Evolutionary conservation across 2,797 vertebrate species (phyloP).

Genomic region (Microctenopoma stevenorrisi): DNA sequence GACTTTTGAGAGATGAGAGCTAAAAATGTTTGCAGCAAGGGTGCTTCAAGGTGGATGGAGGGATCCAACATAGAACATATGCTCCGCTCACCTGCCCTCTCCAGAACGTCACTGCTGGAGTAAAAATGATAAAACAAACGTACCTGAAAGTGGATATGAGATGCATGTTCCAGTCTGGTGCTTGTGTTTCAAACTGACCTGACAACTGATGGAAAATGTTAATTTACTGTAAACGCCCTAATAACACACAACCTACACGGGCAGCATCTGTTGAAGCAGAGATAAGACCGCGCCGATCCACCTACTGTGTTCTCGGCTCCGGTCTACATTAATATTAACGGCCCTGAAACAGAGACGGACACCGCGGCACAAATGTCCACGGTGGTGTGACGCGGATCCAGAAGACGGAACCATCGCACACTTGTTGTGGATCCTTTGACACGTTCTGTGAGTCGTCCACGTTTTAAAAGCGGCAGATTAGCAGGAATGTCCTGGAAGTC

Average conservation of each 20-base stretch:
- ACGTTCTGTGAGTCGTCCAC: no score
- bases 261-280: not conserved
- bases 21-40: constrained; percentile 42
- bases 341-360: no score
- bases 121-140: not conserved
- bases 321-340: not conserved
- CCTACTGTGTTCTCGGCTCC: not conserved
- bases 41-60: constrained; percentile 41
- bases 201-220: not conserved
- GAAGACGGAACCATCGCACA: no score
- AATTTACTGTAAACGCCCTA: no score
- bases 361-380: no score
- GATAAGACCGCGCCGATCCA: not conserved
- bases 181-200: constrained; percentile 1
- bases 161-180: not conserved
- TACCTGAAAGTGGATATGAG: not conserved
- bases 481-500: no score
- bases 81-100: constrained; percentile 29
- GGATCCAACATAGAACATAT: constrained; percentile 27
- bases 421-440: no score
- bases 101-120: constrained; percentile 10
- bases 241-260: no score
- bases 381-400: no score
- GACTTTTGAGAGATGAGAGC: constrained; percentile 50
- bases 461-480: no score